Percentiles rank a stretch among this genome's conserved stretches.
These are phyloP conservation scores for Synanthedon andrenaeformis DNA, from an alignment of 2,888 invertebrate genomes.

Conservation along the genomic window DNA sequence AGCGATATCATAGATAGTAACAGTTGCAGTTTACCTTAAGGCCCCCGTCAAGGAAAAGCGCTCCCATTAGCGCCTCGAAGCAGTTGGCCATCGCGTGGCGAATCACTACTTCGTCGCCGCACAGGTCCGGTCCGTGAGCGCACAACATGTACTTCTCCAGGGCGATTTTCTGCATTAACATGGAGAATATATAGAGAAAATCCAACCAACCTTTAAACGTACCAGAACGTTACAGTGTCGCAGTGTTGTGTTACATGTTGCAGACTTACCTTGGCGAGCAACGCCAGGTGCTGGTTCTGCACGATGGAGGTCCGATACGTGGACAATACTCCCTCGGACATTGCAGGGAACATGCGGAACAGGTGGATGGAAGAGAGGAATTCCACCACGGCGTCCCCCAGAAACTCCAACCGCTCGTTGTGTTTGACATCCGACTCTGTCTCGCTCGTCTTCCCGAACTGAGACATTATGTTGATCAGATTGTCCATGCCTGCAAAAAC, in stretches of 20 bases:
- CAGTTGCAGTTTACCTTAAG: constrained; percentile 72
- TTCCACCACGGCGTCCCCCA: constrained; percentile 98
- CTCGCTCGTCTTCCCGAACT: constrained; percentile 90
- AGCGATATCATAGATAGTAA: too few species aligned
- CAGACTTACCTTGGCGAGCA: constrained; percentile 80
- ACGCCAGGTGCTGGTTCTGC: constrained; percentile 97
- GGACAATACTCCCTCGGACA: constrained; percentile 97
- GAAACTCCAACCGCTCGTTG: constrained; percentile 96
- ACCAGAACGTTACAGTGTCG: too few species aligned
- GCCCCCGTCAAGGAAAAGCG: constrained; percentile 93
- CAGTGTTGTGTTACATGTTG: neutral
- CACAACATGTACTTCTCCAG: constrained; percentile 96
- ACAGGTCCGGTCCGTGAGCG: constrained; percentile 97
- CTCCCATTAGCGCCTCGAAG: constrained; percentile 98
- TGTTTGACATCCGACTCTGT: constrained; percentile 94
- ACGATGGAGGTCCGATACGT: constrained; percentile 98
- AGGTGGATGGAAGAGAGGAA: constrained; percentile 96
- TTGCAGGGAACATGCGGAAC: constrained; percentile 95
- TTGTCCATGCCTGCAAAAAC: constrained; percentile 84
- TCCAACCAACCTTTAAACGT: too few species aligned
- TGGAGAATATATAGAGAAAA: too few species aligned
- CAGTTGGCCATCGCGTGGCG: constrained; percentile 99
- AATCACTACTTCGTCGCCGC: constrained; percentile 95
- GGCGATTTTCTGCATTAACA: constrained; percentile 82
- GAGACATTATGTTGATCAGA: constrained; percentile 96